Percentiles rank a stretch among this genome's conserved stretches.
These are phyloP conservation scores for Polypterus senegalus DNA, from an alignment of 2,113 vertebrate genomes.

Conservation along the genomic window DNA sequence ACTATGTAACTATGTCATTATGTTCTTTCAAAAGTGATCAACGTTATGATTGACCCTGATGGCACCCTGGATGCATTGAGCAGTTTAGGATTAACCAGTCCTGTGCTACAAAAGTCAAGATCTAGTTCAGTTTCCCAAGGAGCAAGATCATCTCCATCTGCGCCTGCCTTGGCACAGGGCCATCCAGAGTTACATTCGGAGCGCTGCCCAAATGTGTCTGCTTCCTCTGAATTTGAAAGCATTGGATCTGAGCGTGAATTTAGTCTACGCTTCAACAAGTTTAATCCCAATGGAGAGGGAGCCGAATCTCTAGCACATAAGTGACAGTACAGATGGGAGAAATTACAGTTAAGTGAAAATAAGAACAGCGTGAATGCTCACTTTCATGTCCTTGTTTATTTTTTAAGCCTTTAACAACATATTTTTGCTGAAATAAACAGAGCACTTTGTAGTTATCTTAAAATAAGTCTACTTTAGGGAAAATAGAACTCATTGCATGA, in stretches of 20 bases:
- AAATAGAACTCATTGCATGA: neutral
- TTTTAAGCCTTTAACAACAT: slow-evolving; percentile 20
- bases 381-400: neutral
- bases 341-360: neutral
- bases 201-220: slow-evolving; percentile 32
- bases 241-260: slow-evolving; percentile 48
- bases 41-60: slow-evolving; percentile 92
- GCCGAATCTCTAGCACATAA: slow-evolving; percentile 66
- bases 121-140: slow-evolving; percentile 45
- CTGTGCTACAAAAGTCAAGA: slow-evolving; percentile 54
- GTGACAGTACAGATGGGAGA: slow-evolving; percentile 38
- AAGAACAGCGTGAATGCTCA: neutral
- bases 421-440: slow-evolving; percentile 30
- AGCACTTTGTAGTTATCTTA: slow-evolving; percentile 32
- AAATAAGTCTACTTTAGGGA: slow-evolving; percentile 34
- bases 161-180: slow-evolving; percentile 35
- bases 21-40: slow-evolving; percentile 61
- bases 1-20: too few species aligned
- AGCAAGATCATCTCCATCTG: slow-evolving; percentile 21
- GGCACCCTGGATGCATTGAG: slow-evolving; percentile 84
- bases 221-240: slow-evolving; percentile 38
- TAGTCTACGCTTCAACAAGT: slow-evolving; percentile 67
- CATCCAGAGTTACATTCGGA: slow-evolving; percentile 38
- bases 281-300: slow-evolving; percentile 73
- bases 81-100: slow-evolving; percentile 62